These are phyloP conservation scores for Scaptomyza graminum DNA, from an alignment of 1,140 invertebrate genomes.

Conservation along the genomic window DNA sequence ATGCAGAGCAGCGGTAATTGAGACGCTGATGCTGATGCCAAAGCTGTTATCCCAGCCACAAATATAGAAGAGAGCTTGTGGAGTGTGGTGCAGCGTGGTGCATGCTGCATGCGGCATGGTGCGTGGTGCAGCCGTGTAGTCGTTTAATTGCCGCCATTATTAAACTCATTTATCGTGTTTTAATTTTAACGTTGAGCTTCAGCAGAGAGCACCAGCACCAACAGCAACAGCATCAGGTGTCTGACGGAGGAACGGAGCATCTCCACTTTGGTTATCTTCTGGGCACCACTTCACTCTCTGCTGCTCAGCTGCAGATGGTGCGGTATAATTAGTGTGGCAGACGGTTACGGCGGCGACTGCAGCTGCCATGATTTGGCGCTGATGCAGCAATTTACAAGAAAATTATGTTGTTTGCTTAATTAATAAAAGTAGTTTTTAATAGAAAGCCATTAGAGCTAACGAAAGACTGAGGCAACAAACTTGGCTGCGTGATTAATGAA, in stretches of 20 bases:
- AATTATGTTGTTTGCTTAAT: slow-evolving; percentile 82
- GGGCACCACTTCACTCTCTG: neutral
- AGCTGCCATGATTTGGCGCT: slow-evolving; percentile 75
- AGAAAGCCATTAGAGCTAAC: slow-evolving; percentile 58
- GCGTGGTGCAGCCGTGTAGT: slow-evolving; percentile 65
- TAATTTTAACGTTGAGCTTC: slow-evolving; percentile 64
- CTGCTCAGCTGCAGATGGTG: slow-evolving; percentile 36
- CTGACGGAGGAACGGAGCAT: slow-evolving; percentile 26
- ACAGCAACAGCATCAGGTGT: slow-evolving; percentile 63
- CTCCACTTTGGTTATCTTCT: slow-evolving; percentile 13
- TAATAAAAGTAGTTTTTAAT: slow-evolving; percentile 82
- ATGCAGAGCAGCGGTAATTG: slow-evolving; percentile 79
- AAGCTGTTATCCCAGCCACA: slow-evolving; percentile 19
- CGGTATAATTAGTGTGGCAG: slow-evolving; percentile 62
- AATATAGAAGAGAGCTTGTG: slow-evolving; percentile 7
- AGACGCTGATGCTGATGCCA: slow-evolving; percentile 65
- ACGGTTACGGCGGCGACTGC: slow-evolving; percentile 56
- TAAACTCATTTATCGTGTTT: slow-evolving; percentile 83
- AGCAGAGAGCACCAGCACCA: slow-evolving; percentile 15
- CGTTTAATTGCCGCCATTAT: slow-evolving; percentile 83
- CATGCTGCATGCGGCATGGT: slow-evolving; percentile 29
- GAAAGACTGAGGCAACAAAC: slow-evolving; percentile 60
- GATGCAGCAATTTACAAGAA: slow-evolving; percentile 75
- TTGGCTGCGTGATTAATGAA: slow-evolving; percentile 37
- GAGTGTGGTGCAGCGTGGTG: slow-evolving; percentile 26